Conservation (phyloP, 2,888 invertebrate genomes). For the Acanthosepion pharaonis region DNA sequence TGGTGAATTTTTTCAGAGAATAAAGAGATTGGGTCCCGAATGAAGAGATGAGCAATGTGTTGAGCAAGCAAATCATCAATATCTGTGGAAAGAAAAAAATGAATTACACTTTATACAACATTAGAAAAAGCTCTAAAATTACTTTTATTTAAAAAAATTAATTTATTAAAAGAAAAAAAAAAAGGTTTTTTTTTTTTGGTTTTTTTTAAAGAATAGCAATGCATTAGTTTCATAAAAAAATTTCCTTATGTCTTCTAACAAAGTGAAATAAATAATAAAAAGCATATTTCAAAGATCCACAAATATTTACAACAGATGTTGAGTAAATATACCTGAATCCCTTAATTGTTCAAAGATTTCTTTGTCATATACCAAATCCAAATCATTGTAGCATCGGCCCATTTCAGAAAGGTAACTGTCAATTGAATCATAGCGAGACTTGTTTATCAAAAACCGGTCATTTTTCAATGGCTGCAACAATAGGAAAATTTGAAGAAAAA, state of each 20-base stretch:
- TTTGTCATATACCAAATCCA: slow-evolving; percentile 89
- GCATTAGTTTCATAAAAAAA: too few species aligned
- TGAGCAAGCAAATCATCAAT: slow-evolving; percentile 94
- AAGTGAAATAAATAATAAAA: too few species aligned
- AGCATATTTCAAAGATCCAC: too few species aligned
- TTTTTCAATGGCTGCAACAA: slow-evolving; percentile 74
- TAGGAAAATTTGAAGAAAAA: slow-evolving; percentile 39
- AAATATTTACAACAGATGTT: not conserved
- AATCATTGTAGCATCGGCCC: slow-evolving; percentile 94
- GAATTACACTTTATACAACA: not conserved
- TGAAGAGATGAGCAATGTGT: slow-evolving; percentile 98
- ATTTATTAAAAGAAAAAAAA: too few species aligned
- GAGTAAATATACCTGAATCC: slow-evolving; percentile 79
- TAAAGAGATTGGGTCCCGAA: slow-evolving; percentile 94
- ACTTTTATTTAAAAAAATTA: too few species aligned
- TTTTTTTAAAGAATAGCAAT: too few species aligned
- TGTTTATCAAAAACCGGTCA: slow-evolving; percentile 76
- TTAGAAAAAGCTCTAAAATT: not conserved
- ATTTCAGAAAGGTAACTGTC: slow-evolving; percentile 95
- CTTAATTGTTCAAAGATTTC: slow-evolving; percentile 87
- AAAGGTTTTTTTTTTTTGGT: too few species aligned
- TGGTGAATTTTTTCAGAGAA: slow-evolving; percentile 96
- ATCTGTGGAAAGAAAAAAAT: slow-evolving; percentile 72
- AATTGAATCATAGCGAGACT: slow-evolving; percentile 97
- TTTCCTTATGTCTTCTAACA: too few species aligned